Evolutionary conservation across 53 echinoderm and acorn worm genomes (phyloP), one percentile per base, ranked within the genome.

Genomic region (Astropecten irregularis): DNA sequence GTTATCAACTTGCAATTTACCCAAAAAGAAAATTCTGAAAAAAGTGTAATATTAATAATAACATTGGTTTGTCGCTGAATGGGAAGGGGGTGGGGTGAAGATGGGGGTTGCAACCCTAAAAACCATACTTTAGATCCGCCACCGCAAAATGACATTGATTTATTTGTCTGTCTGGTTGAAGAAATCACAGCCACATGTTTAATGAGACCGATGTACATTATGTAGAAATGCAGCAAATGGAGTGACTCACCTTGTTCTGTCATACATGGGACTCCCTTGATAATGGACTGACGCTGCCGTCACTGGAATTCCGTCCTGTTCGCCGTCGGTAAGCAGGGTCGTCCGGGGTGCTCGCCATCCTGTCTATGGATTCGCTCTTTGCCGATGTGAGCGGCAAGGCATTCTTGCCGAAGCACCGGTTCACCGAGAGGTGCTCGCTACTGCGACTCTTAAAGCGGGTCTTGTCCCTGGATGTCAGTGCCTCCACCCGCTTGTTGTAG

Each of bases 221-320:
- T n/a, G n/a, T n/a, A n/a, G n/a, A n/a, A n/a, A n/a, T n/a, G n/a
- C n/a, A n/a, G n/a, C n/a, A n/a, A n/a, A n/a, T n/a, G n/a, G n/a
- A n/a, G n/a, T n/a, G n/a, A n/a, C 42, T 42, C 11, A 42, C 42
- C 42, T 42, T 42, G 42, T 42, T 42, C n/a, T 65, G 49, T 68
- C 68, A 85, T 73, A 85, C 86, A 23, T 85, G 91, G 0, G 91
- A 88, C 65, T 91, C 91, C 19, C 84, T 87, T 42, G 91, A 91
- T 21, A 84, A 61, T 1, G 87, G 88, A 22, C 88, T 77, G n/a
- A 77, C 84, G 26, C 69, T 70, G 11, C 84, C 84, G 25, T 85
- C 86, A 11, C 79, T 79, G 48, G 39, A 61, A 62, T 60, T 79
- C 18, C 62, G 60, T 16, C 60, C 79, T 31, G 46, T 16, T 29